Base-by-base conservation (phyloP, 1,140 invertebrate species). In the Drosophila funebris region DNA sequence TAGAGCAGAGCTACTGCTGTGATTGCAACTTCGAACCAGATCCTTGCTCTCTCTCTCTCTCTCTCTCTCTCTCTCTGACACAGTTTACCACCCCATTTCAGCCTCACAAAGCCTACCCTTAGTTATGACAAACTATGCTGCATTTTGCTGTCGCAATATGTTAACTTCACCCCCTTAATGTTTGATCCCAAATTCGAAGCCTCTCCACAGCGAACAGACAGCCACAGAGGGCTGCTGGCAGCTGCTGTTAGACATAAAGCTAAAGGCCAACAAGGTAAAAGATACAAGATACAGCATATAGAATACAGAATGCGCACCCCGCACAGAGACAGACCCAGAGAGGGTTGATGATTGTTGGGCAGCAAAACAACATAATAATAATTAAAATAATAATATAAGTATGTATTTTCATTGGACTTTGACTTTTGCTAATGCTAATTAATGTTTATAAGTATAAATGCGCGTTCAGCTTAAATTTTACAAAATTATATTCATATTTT, bases 401-500 rank as follows among this genome's bases (percentile, higher is more conserved):
- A 66, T 72, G 62, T 73, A 73, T 83, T 78, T 83, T 84, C 80
- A 79, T 71, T 48, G 22, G 60, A 84, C 41, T 76, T 33, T 20
- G 22, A 39, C 44, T 61, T 61, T 20, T 58, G 43, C 43, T 48
- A 62, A 60, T 66, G 36, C 36, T 53, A 57, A 60, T 52, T 54
- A 9, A 22, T 44, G n/a, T 60, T 41, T 68, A 54, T 60, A 63
- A 41, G 48, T 63, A 72, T 68, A 73, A 68, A 73, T 73, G 56
- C 48, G 58, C 50, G 18, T 33, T 53, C 14, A 18, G 31, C 64
- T 68, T 68, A 68, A 24, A 48, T 29, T 52, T 44, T n/a, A 53
- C 36, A 68, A 37, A 20, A 33, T 73, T 29, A n/a, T 29, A 29
- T 24, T 14, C 44, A 43, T 48, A 3, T 9, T 64, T 72, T 50